phyloP scores from a whole-genome alignment of 2,797 vertebrate genomes.

The Zenarchopterus dispar region DNA sequence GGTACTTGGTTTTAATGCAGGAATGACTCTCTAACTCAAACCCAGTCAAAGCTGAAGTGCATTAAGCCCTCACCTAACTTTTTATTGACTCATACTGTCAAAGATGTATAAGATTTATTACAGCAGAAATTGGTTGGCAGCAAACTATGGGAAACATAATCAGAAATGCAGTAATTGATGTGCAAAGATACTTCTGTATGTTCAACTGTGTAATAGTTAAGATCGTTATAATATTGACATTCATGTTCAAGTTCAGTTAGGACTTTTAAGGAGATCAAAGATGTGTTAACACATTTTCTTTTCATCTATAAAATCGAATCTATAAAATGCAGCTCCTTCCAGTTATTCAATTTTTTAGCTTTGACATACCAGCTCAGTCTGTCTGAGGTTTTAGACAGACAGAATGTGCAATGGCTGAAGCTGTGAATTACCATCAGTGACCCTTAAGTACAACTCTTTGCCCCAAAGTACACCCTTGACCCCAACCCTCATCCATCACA shows the following conservation, averaged over 20 bases:
- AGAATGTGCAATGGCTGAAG: slow-evolving; percentile 26
- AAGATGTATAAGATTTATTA: slow-evolving; percentile 35
- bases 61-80: slow-evolving; percentile 35
- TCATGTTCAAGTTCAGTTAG: slow-evolving; percentile 1
- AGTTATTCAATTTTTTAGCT: neutral
- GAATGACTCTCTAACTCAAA: slow-evolving; percentile 52
- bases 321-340: no score
- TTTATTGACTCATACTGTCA: slow-evolving; percentile 24
- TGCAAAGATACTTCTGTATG: slow-evolving; percentile 8
- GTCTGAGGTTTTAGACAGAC: slow-evolving; percentile 15
- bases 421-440: slow-evolving; percentile 52
- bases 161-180: slow-evolving; percentile 20
- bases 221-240: slow-evolving; percentile 21
- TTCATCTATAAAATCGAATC: neutral
- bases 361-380: slow-evolving; percentile 8
- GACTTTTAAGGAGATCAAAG: neutral
- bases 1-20: slow-evolving; percentile 4
- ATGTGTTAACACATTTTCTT: neutral
- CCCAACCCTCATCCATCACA: slow-evolving; percentile 75
- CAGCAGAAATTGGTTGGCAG: slow-evolving; percentile 24
- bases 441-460: slow-evolving; percentile 53
- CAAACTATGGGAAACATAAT: slow-evolving; percentile 30
- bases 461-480: slow-evolving; percentile 58
- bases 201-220: slow-evolving; percentile 4
- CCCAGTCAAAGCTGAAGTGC: slow-evolving; percentile 44